Conservation (phyloP, 1,140 invertebrate genomes). For the Meteorus sp. region DNA sequence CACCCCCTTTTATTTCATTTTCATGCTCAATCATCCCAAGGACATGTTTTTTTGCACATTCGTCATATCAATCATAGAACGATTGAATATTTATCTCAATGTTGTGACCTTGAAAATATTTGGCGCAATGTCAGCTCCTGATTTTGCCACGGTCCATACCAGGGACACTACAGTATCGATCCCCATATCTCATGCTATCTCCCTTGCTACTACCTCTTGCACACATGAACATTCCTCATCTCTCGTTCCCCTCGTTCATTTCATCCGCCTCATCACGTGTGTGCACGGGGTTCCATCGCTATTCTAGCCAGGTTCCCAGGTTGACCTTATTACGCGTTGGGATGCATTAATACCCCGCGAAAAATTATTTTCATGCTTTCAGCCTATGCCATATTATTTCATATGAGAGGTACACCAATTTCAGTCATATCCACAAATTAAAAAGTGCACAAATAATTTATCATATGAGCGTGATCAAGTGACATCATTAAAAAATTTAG, state of each 20-base stretch:
- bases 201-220: too few species aligned
- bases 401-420: too few species aligned
- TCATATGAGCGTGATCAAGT: too few species aligned
- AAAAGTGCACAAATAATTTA: too few species aligned
- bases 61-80: too few species aligned
- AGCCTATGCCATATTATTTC: slow-evolving; percentile 1
- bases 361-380: neutral
- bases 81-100: neutral
- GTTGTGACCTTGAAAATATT: neutral
- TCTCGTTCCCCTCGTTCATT: neutral
- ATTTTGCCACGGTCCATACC: neutral
- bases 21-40: too few species aligned
- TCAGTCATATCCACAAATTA: too few species aligned
- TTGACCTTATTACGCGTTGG: slow-evolving; percentile 1
- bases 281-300: slow-evolving; percentile 7
- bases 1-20: too few species aligned
- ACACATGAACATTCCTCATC: neutral
- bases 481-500: too few species aligned
- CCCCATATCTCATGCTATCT: too few species aligned
- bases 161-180: neutral
- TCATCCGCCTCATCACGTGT: slow-evolving; percentile 10
- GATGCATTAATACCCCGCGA: neutral
- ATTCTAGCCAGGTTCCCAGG: slow-evolving; percentile 10
- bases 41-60: too few species aligned
- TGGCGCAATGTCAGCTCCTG: neutral